Percentiles rank a stretch among this genome's conserved stretches.
phyloP scores from a whole-genome alignment of 1,140 invertebrate species.

The Heliconius melpomene region DNA sequence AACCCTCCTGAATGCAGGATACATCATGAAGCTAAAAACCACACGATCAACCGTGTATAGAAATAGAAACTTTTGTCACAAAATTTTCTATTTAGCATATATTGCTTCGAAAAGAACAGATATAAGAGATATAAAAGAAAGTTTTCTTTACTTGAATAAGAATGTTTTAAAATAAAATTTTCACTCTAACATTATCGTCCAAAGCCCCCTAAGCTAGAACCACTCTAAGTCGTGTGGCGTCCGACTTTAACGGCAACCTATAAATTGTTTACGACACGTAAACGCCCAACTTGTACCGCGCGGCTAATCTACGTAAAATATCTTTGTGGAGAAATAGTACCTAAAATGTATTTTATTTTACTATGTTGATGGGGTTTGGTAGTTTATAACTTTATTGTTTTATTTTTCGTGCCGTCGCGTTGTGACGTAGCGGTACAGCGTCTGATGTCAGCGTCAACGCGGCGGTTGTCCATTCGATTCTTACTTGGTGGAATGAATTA shows the following conservation, averaged over 20 bases:
- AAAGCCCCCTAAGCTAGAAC: background rate
- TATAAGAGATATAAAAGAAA: background rate
- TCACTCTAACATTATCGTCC: background rate
- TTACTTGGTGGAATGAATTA: too few relatives aligned
- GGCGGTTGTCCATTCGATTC: too few relatives aligned
- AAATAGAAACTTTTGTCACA: background rate
- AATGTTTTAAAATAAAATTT: background rate
- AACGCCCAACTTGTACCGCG: slow-evolving; percentile 4
- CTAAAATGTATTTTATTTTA: background rate
- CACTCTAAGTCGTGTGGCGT: background rate
- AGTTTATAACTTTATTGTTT: too few relatives aligned
- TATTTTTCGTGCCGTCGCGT: too few relatives aligned
- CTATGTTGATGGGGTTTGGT: background rate
- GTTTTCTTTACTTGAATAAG: background rate
- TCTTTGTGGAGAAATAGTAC: background rate
- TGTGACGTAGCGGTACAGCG: too few relatives aligned
- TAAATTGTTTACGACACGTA: slow-evolving; percentile 14
- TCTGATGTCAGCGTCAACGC: too few relatives aligned
- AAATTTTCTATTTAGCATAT: too few relatives aligned
- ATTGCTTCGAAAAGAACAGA: background rate
- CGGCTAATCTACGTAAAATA: slow-evolving; percentile 10
- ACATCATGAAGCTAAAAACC: too few relatives aligned
- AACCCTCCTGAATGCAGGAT: too few relatives aligned
- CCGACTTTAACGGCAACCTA: background rate
- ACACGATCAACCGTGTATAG: too few relatives aligned